Evolutionary conservation across 1,140 invertebrate species (phyloP).

Genomic region (Trichonephila clavipes): DNA sequence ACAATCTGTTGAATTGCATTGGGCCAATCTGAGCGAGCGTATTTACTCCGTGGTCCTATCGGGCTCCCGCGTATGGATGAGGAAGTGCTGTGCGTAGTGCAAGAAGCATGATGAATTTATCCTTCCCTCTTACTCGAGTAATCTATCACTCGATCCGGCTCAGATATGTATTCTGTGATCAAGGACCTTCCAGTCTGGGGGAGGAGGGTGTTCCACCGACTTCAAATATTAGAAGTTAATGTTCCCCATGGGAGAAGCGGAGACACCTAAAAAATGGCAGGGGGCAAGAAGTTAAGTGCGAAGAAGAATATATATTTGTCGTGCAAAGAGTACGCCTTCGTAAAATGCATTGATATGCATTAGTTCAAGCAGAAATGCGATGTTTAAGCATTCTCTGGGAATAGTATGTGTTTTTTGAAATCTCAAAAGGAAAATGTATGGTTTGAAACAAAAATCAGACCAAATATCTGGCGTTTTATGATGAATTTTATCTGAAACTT

Average conservation of each 20-base stretch:
- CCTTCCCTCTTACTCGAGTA: not conserved
- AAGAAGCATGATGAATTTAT: slow-evolving; percentile 41
- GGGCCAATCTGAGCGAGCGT: not conserved
- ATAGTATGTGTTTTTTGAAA: too few relatives aligned
- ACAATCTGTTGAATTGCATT: slow-evolving; percentile 35
- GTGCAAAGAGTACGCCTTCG: too few relatives aligned
- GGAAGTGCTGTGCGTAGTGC: not conserved
- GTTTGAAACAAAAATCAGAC: too few relatives aligned
- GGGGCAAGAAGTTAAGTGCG: not conserved
- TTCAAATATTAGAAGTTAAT: slow-evolving; percentile 8
- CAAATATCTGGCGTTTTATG: too few relatives aligned
- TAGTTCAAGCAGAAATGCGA: too few relatives aligned
- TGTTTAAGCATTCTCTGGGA: too few relatives aligned
- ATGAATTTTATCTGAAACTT: too few relatives aligned
- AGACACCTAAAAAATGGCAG: not conserved
- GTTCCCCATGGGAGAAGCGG: not conserved
- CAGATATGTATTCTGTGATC: slow-evolving; percentile 18
- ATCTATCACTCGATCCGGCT: not conserved
- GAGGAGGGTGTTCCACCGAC: not conserved
- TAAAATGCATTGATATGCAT: too few relatives aligned
- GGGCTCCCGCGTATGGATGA: not conserved
- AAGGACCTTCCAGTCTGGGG: too few relatives aligned
- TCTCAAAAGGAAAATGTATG: too few relatives aligned
- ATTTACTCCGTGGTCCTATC: slow-evolving; percentile 30
- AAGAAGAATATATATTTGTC: not conserved